A percentile compares a stretch with the other conserved stretches of the same genome.
These are phyloP conservation scores for Antechinus stuartii DNA, from an alignment of 2,113 vertebrate genomes.

Conservation along the genomic window DNA sequence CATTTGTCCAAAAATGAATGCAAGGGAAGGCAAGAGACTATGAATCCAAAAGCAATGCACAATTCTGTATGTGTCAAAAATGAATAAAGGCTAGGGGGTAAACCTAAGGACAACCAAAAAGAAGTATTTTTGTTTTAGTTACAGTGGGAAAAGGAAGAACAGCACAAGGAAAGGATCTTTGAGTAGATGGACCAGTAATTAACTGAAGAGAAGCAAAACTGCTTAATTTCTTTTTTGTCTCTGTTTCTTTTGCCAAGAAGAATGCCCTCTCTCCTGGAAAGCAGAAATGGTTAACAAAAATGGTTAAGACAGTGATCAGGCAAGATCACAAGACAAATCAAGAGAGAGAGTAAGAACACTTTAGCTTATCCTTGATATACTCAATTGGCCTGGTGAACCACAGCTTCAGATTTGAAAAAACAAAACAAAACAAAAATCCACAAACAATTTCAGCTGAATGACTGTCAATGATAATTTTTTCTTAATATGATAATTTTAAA, in stretches of 20 bases:
- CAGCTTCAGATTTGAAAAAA: too few relatives aligned
- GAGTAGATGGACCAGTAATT: neutral
- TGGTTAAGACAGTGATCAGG: neutral
- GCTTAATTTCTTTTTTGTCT: neutral
- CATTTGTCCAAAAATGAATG: neutral
- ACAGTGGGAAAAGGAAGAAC: neutral
- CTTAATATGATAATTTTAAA: too few relatives aligned
- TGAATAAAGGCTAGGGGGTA: neutral
- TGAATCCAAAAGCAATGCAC: neutral
- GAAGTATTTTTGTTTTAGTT: neutral
- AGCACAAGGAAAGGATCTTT: neutral
- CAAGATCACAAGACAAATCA: neutral
- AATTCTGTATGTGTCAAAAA: neutral
- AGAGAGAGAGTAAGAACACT: neutral
- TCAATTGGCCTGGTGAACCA: neutral
- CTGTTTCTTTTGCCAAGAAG: neutral
- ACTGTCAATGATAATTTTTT: too few relatives aligned
- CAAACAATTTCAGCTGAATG: too few relatives aligned
- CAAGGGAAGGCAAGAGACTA: neutral
- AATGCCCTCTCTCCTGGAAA: neutral
- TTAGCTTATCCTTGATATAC: neutral
- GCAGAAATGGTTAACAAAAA: neutral
- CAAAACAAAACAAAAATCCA: too few relatives aligned
- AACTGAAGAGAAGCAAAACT: neutral
- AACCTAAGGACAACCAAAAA: neutral